A percentile compares a stretch with the other conserved stretches of the same genome.
Conservation (phyloP, 2,797 vertebrate species). For the Neomorphus geoffroyi region DNA sequence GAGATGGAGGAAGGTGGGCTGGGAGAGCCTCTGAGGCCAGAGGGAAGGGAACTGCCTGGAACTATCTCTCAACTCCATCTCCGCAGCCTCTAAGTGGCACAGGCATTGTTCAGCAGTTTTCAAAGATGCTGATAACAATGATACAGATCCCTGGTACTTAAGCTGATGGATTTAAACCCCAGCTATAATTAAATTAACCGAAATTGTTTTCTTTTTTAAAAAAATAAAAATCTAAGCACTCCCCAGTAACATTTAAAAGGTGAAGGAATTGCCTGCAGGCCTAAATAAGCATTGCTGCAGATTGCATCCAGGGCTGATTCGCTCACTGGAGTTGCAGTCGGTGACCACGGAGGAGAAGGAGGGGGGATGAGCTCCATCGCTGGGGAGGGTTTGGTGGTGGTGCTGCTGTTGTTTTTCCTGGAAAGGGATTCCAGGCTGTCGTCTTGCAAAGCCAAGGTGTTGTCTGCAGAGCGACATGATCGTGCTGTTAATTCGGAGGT, state of each 20-base stretch:
- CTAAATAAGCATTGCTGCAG: not conserved
- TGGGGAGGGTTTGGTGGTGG: not conserved
- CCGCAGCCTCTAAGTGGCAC: not conserved
- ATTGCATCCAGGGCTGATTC: constrained; percentile 21
- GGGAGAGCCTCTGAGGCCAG: not conserved
- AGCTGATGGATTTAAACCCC: constrained; percentile 54
- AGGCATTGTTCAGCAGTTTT: constrained; percentile 42
- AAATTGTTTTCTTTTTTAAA: not conserved
- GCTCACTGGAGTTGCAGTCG: not conserved
- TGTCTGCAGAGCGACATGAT: not conserved
- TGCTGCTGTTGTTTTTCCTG: not conserved
- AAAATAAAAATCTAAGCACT: not conserved
- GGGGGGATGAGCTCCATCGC: not conserved
- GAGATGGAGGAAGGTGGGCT: not conserved
- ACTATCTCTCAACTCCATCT: not conserved
- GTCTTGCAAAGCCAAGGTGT: not conserved
- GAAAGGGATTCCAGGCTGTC: not conserved
- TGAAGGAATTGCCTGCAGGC: constrained; percentile 47
- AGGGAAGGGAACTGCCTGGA: accelerated
- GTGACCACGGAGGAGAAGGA: not conserved
- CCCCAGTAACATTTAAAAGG: constrained; percentile 10
- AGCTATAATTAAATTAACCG: constrained; percentile 57
- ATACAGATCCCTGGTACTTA: constrained; percentile 27
- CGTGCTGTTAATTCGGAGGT: not conserved
- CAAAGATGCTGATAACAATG: constrained; percentile 41